These are phyloP conservation scores for Cheilosia impressa DNA, from an alignment of 2,888 invertebrate species.

Conservation along the genomic window DNA sequence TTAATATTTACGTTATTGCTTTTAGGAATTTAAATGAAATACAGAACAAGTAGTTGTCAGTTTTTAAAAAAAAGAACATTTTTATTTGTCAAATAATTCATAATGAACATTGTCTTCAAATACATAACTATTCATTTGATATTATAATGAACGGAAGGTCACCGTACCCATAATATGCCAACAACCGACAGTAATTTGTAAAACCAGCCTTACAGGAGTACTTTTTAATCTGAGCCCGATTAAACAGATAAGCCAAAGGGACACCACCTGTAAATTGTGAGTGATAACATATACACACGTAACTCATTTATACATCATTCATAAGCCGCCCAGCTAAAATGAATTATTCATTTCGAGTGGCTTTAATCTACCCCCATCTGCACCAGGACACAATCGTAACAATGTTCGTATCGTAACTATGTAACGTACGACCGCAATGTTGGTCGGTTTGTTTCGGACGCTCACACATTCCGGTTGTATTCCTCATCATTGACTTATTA, in stretches of 20 bases:
- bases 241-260: not conserved
- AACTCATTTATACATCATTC: not conserved
- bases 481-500: constrained; percentile 46
- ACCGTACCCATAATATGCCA: no score
- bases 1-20: no score
- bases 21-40: no score
- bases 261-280: not conserved
- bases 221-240: not conserved
- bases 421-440: not conserved
- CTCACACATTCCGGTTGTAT: not conserved
- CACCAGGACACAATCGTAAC: not conserved
- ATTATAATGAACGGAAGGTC: no score
- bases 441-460: not conserved
- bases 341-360: not conserved
- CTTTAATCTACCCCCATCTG: not conserved
- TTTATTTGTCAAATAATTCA: no score
- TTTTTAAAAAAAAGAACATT: no score
- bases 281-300: not conserved
- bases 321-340: not conserved
- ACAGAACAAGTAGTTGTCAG: no score
- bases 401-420: not conserved
- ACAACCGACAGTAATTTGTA: no score
- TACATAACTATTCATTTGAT: no score
- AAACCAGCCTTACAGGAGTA: not conserved
- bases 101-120: no score